phyloP scores from a whole-genome alignment of 2,888 invertebrate genomes.

The Beris chalybata region DNA sequence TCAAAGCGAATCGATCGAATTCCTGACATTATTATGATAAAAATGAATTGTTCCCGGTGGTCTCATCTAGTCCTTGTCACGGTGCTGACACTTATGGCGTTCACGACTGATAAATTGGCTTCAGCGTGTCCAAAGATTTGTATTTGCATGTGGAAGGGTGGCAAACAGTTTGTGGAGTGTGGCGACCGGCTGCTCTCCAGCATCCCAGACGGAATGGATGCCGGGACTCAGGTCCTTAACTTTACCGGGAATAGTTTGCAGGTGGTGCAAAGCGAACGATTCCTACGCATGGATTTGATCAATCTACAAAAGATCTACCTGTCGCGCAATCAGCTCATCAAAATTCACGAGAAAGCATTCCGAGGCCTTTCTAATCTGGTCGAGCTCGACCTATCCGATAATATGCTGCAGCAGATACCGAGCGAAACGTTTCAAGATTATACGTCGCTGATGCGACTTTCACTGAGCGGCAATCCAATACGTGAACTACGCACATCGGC shows the following conservation, averaged over 20 bases:
- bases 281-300: conserved; percentile 74
- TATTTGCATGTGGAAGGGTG: conserved; percentile 90
- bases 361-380: conserved; percentile 83
- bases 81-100: conserved; percentile 30
- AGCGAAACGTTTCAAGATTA: conserved; percentile 77
- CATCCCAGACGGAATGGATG: conserved; percentile 78
- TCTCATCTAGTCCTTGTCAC: conserved; percentile 30
- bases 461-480: conserved; percentile 81
- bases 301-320: conserved; percentile 87
- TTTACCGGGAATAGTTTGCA: conserved; percentile 82
- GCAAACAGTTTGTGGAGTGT: conserved; percentile 89
- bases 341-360: conserved; percentile 79
- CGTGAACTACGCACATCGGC: conserved; percentile 69
- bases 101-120: conserved; percentile 32
- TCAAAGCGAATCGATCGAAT: conserved; percentile 20
- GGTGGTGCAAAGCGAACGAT: conserved; percentile 75
- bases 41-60: conserved; percentile 35
- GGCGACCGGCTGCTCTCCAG: conserved; percentile 73
- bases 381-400: conserved; percentile 83
- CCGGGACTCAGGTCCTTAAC: conserved; percentile 85
- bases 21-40: conserved; percentile 35
- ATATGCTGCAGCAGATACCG: conserved; percentile 76
- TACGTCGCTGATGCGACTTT: conserved; percentile 79
- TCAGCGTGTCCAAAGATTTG: conserved; percentile 72
- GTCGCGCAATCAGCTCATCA: conserved; percentile 74